These are phyloP conservation scores for Drosophila melanogaster DNA, from an alignment of 1,140 invertebrate species.

Conservation along the genomic window Release_6_plus_ISO1_MT NT_033777.3:23259001-23259500, in stretches of 20 bases:
- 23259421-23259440: constrained; percentile 14
- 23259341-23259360: constrained; percentile 43
- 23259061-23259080: not conserved
- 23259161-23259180: too few relatives aligned
- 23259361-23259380: constrained; percentile 36
- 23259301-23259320: not conserved
- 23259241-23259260: too few relatives aligned
- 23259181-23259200: too few relatives aligned
- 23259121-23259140: too few relatives aligned
- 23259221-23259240: too few relatives aligned
- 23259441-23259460: constrained; percentile 26
- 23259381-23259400: constrained; percentile 19
- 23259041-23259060: not conserved
- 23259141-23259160: too few relatives aligned
- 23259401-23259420: not conserved
- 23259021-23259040: not conserved
- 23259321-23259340: constrained; percentile 5
- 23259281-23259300: too few relatives aligned
- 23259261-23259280: too few relatives aligned
- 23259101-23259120: not conserved
- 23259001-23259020: constrained; percentile 17
- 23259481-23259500: constrained; percentile 66
- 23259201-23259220: too few relatives aligned
- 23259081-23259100: not conserved
- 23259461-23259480: constrained; percentile 60